Evolutionary conservation across 2,888 invertebrate species (phyloP).

Genomic region (Epinotia nisella): DNA sequence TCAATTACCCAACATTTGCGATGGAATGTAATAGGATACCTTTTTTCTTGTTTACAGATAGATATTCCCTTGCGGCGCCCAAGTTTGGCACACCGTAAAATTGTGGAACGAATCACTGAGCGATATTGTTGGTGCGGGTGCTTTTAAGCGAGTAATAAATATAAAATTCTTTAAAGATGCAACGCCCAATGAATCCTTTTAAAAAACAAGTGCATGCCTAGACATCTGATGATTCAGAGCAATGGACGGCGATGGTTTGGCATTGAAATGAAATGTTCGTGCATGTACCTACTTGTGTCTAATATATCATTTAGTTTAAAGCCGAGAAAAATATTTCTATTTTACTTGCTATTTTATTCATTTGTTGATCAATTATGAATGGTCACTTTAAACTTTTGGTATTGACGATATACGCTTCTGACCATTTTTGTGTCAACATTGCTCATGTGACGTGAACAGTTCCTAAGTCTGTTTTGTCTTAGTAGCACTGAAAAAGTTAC

Average conservation of each 20-base stretch:
- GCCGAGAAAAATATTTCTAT: background rate
- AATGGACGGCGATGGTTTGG: slow-evolving; percentile 35
- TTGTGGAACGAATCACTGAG: slow-evolving; percentile 62
- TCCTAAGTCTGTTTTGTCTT: too few relatives aligned
- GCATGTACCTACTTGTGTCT: slow-evolving; percentile 4
- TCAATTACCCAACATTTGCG: slow-evolving; percentile 51
- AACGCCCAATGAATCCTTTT: slow-evolving; percentile 29
- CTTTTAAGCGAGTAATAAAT: slow-evolving; percentile 35
- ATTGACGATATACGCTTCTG: too few relatives aligned
- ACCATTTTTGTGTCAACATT: too few relatives aligned
- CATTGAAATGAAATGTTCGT: slow-evolving; percentile 39
- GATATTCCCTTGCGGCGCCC: slow-evolving; percentile 49
- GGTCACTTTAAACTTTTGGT: too few relatives aligned
- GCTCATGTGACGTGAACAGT: too few relatives aligned
- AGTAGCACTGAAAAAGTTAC: too few relatives aligned
- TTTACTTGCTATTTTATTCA: too few relatives aligned
- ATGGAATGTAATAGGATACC: slow-evolving; percentile 39
- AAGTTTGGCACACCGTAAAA: slow-evolving; percentile 60
- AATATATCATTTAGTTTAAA: slow-evolving; percentile 22
- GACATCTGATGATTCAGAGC: slow-evolving; percentile 16
- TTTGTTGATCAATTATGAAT: too few relatives aligned
- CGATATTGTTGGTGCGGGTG: slow-evolving; percentile 52
- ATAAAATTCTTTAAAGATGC: slow-evolving; percentile 29
- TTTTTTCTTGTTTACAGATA: slow-evolving; percentile 49
- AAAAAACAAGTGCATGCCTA: slow-evolving; percentile 30